Evolutionary conservation across 1,140 invertebrate genomes (phyloP).

Genomic region (Drosophila tropicalis): DNA sequence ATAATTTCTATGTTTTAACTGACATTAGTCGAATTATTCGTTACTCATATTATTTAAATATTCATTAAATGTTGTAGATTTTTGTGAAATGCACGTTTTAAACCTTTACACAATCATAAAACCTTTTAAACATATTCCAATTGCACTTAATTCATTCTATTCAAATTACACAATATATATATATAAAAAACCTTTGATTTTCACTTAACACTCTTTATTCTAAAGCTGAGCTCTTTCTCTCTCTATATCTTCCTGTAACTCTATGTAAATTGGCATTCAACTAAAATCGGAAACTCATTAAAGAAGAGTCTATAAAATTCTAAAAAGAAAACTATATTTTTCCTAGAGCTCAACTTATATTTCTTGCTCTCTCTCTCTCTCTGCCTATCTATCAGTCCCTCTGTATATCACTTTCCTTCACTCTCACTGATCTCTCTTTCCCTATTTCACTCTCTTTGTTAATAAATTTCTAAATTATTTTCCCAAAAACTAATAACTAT

Average conservation of each 20-base stretch:
- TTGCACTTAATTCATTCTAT: conserved; percentile 4
- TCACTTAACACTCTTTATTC: conserved; percentile 41
- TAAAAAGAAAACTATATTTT: conserved; percentile 20
- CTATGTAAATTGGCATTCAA: conserved; percentile 55
- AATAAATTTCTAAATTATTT: conserved; percentile 13
- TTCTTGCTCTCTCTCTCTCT: conserved; percentile 41
- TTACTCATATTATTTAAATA: neutral
- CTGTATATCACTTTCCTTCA: conserved; percentile 34
- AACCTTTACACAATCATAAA: neutral
- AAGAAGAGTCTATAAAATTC: conserved; percentile 11
- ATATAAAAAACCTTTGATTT: conserved; percentile 34
- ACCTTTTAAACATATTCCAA: neutral
- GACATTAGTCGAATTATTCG: too few species aligned
- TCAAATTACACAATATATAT: conserved; percentile 14
- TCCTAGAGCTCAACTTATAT: conserved; percentile 67
- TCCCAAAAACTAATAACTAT: conserved; percentile 23
- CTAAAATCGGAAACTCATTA: conserved; percentile 19
- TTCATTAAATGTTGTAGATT: neutral
- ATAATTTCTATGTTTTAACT: too few species aligned
- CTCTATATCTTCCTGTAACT: conserved; percentile 19
- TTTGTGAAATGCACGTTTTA: conserved; percentile 5
- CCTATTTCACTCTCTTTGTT: conserved; percentile 5
- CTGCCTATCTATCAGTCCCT: conserved; percentile 16
- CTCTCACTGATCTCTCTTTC: conserved; percentile 29
- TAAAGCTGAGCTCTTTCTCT: conserved; percentile 50